Evolutionary conservation across 2,888 invertebrate genomes (phyloP), one percentile per base, ranked within the genome.

Genomic region (Gymnosoma rotundatum): DNA sequence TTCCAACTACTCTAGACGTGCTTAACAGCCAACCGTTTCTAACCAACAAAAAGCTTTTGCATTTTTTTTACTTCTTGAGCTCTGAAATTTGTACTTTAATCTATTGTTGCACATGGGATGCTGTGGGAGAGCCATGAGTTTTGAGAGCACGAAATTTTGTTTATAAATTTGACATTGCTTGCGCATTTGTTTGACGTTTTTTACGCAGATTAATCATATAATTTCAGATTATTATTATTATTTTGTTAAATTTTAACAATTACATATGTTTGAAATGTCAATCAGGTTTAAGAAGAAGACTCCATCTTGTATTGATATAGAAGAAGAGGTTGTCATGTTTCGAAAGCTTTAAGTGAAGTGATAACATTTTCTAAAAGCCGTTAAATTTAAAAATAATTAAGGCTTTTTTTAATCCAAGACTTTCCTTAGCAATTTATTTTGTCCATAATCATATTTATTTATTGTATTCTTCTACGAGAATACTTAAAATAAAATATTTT

Each of bases 11-110:
- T 64, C 84, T 78, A 64, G 76, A 81, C 84, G 81, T 84, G 81
- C 81, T 81, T 60, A 74, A 61, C 70, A 66, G 81, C 74, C 84
- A 84, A 84, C 81, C 84, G 84, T 81, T 84, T 84, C 69, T 81
- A 74, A 84, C 84, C 84, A 84, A 84, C 81, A 84, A 74, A 74
- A 63, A 84, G 78, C 78, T 75, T 81, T 81, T 16, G 18, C 10
- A 61, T 50, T 60, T 63, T 50, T 42, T 3, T 76, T 64, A 36
- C 9, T 5, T 58, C 64, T 45, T 14, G 63, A 64, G n/a, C 60
- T 76, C 45, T 58, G 58, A 67, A 54, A 63, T 52, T 42, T 60
- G 3, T 32, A 32, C 45, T 52, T 45, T 10, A 9, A 36, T 83
- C 38, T 38, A 14, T 64, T 70, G 42, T 54, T 42, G 20, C 18